Evolutionary conservation across 2,797 vertebrate genomes (phyloP), one percentile per base, ranked within the genome.

Genomic region (Falco cherrug): DNA sequence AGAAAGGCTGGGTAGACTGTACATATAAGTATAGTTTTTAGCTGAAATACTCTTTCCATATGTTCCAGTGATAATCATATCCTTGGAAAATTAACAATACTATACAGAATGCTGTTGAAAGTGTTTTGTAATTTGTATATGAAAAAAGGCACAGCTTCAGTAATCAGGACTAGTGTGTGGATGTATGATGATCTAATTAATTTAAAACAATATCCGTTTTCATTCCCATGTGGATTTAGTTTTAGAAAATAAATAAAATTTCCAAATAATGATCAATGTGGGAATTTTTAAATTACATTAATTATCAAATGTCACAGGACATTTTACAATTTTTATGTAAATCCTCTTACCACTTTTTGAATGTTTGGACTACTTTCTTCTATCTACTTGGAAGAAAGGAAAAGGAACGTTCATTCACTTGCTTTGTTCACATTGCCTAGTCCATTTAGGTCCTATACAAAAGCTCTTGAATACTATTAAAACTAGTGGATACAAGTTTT

Each of bases 41-140:
- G 53, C 16, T 92, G 50, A 91, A 95, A 87, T 84, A 64, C 29
- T 89, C 20, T 78, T 91, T 79, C 78, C 54, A 4, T 75, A 53
- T 87, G 67, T 80, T 84, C 54, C 61, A 57, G 63, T 80, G 75
- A 59, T 87, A 90, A 53, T 64, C 35, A 16, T 75, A 45, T 87
- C 63, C 75, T 81, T 97, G 70, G 67, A 94, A 88, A 93, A 60
- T 50, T 33, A 92, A 59, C 64, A 69, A 26, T 73, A 76, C n/a
- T 25, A 9, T 82, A 47, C 22, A 48, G 45, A 74, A 57, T 84
- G 48, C 45, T 74, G 57, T 90, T 92, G 60, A 60, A 94, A 92
- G 74, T 84, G 24, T 65, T 95, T 76, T 74, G 35, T 90, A 80
- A 71, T 86, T 91, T 79, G 61, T 51, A n/a, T 87, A 87, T 67